Percentiles rank a stretch among this genome's conserved stretches.
phyloP scores from a whole-genome alignment of 2,888 invertebrate species.

The Gymnosoma rotundatum region DNA sequence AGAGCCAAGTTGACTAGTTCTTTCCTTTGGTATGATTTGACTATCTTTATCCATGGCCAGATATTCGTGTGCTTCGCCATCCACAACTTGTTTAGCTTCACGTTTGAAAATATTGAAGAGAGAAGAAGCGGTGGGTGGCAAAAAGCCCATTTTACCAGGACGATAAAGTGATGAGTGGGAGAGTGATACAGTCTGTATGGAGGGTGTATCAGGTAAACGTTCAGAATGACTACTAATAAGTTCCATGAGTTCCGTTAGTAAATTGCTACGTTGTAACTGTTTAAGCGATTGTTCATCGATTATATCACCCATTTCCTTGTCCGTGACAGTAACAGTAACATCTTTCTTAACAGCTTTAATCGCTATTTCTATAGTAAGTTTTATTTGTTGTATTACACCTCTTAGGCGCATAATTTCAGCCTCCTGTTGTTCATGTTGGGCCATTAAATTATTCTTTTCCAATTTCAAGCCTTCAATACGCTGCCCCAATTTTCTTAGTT shows the following conservation, averaged over 20 bases:
- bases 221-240: constrained; percentile 77
- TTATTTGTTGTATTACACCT: constrained; percentile 85
- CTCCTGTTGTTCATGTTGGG: constrained; percentile 83
- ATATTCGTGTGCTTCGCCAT: constrained; percentile 72
- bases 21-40: constrained; percentile 71
- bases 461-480: constrained; percentile 76
- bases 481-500: constrained; percentile 82
- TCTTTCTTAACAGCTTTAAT: constrained; percentile 77
- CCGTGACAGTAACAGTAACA: not conserved
- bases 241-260: constrained; percentile 83
- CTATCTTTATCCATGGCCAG: constrained; percentile 73
- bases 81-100: constrained; percentile 74
- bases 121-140: constrained; percentile 81
- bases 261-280: constrained; percentile 83
- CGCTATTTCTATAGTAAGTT: constrained; percentile 85
- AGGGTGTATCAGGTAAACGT: constrained; percentile 78
- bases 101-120: constrained; percentile 76
- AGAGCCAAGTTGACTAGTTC: constrained; percentile 71
- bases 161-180: constrained; percentile 83
- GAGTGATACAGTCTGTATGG: constrained; percentile 77
- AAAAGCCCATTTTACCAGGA: constrained; percentile 87
- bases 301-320: constrained; percentile 75
- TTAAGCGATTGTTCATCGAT: constrained; percentile 79
- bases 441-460: constrained; percentile 76
- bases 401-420: constrained; percentile 83